Percentiles rank a stretch among this genome's conserved stretches.
Conservation (phyloP, 2,797 vertebrate genomes). For the Sus cebifrons region DNA sequence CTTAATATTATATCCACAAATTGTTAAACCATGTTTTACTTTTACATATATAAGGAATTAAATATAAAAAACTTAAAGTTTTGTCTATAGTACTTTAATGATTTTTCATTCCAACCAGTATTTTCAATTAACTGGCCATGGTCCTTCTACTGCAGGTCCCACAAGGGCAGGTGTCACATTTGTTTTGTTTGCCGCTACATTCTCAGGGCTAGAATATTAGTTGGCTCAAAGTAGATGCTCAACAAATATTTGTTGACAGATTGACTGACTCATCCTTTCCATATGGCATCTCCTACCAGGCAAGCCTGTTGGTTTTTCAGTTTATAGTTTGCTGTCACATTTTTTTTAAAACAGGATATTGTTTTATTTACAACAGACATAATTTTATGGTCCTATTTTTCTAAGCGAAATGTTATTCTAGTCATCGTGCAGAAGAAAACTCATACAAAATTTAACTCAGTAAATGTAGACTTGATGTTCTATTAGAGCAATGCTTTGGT, state of each 20-base stretch:
- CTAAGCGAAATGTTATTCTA: conserved; percentile 55
- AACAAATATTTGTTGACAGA: conserved; percentile 68
- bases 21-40: background rate
- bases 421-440: conserved; percentile 18
- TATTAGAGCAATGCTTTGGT: conserved; percentile 45
- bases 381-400: conserved; percentile 26
- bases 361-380: conserved; percentile 73
- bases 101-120: background rate
- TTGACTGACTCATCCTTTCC: conserved; percentile 64
- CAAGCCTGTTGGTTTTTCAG: conserved; percentile 69
- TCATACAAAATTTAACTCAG: conserved; percentile 52
- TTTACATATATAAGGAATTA: background rate
- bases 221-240: conserved; percentile 30
- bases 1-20: background rate
- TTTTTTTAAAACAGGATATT: conserved; percentile 74
- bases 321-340: conserved; percentile 71
- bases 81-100: background rate
- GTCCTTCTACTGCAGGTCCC: background rate
- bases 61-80: background rate
- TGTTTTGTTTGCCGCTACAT: background rate
- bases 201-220: background rate
- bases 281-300: conserved; percentile 58
- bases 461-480: conserved; percentile 59
- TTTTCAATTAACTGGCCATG: background rate
- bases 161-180: background rate